phyloP scores from a whole-genome alignment of 2,888 invertebrate species.

The Epinotia ramella region DNA sequence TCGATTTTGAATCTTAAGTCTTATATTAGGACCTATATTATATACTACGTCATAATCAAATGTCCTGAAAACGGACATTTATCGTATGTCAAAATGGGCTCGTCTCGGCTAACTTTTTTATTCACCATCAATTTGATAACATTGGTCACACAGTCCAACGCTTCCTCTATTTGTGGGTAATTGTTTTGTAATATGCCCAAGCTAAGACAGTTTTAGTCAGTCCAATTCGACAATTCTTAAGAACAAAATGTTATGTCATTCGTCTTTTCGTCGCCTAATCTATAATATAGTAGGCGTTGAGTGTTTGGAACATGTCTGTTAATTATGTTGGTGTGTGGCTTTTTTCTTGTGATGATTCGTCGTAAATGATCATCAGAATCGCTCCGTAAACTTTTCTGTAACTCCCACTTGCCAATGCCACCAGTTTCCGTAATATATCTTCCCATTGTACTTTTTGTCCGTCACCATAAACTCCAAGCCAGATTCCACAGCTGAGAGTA shows the following conservation, averaged over 20 bases:
- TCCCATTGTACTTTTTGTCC: not conserved
- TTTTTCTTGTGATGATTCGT: not conserved
- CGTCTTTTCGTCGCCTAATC: not conserved
- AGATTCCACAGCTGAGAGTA: not conserved
- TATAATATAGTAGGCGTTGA: not conserved
- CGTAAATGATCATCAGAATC: not conserved
- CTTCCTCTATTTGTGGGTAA: not conserved
- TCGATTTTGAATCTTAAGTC: not conserved
- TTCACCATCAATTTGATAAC: not conserved
- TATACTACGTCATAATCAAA: no score
- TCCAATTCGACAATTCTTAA: not conserved
- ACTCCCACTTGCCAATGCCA: conserved; percentile 2
- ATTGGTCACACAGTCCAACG: not conserved
- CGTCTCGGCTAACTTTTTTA: not conserved
- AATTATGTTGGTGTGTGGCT: not conserved
- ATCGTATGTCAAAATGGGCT: not conserved
- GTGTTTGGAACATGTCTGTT: not conserved
- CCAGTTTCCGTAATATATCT: not conserved
- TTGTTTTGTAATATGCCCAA: not conserved
- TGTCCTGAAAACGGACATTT: not conserved
- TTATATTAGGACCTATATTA: no score
- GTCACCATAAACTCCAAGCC: not conserved
- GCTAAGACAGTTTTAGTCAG: not conserved
- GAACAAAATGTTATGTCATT: not conserved
- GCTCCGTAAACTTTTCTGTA: not conserved